Evolutionary conservation across 1,140 invertebrate species (phyloP), one percentile per base, ranked within the genome.

Genomic region (Megalopta genalis): DNA sequence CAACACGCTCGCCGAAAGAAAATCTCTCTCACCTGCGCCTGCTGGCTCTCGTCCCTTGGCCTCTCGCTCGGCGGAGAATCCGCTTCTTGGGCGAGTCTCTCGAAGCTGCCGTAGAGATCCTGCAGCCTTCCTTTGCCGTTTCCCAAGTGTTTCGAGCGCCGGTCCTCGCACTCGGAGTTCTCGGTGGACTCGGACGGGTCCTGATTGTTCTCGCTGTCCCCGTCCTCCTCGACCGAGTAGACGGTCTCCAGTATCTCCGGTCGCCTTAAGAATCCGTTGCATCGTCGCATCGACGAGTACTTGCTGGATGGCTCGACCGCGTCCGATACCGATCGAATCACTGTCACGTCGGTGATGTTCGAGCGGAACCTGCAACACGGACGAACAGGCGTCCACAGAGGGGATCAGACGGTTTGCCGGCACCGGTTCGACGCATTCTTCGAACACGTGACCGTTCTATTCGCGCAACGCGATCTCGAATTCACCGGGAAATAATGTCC

Each of bases 241-340:
- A 97, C 96, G 0, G 96, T 97, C 88, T 97, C 96, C n/a, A 97
- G 91, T 23, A 97, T 96, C 81, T 97, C 96, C 1, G 96, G 96
- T 77, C 96, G 93, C 37, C 96, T 93, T 3, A 97, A 90, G 81
- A 96, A 96, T 21, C 96, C 96, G 87, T 97, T 97, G 63, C 95
- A 95, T 16, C 96, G 93, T 81, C 96, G 91, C 74, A 94, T 90
- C 5, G 95, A 94, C 37, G 94, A 95, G 84, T 97, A 97, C 86
- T 97, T 97, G 68, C 95, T 92, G 87, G 95, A 96, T 5, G 96
- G 96, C 85, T 97, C 96, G 60, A 97, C 95, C 1, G 96, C 96
- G 90, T 97, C 96, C 8, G 96, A 97, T 76, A 97, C 96, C 67
- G 96, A 96, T 73, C 96, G 93, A 68, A 96, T 95, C 77, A 97